Conservation (phyloP, 2,113 vertebrate genomes). For the Sturnira hondurensis region DNA sequence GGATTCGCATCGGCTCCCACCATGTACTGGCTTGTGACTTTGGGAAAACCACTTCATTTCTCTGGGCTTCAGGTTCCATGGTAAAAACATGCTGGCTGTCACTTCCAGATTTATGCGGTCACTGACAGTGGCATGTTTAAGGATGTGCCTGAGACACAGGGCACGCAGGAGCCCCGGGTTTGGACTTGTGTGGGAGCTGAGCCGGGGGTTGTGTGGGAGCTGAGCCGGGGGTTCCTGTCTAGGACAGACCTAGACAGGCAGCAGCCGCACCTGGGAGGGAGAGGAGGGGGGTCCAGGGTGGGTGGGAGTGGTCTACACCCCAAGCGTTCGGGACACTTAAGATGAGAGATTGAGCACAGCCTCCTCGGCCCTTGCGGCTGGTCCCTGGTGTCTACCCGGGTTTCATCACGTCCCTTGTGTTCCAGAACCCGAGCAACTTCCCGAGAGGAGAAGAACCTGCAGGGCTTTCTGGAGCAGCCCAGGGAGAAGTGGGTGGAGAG, state of each 20-base stretch:
- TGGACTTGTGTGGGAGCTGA: neutral
- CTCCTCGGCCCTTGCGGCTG: neutral
- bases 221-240: neutral
- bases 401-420: neutral
- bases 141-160: neutral
- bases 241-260: neutral
- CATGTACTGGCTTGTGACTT: neutral
- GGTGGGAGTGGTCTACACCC: neutral
- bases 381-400: neutral
- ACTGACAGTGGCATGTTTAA: neutral
- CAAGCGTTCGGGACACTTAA: accelerated
- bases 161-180: neutral
- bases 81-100: neutral
- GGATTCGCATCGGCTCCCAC: no score
- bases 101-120: neutral
- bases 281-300: accelerated
- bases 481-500: slow-evolving; percentile 97
- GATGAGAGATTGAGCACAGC: accelerated
- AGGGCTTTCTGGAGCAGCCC: slow-evolving; percentile 96
- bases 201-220: neutral
- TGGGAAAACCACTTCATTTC: neutral
- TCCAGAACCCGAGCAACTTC: slow-evolving; percentile 95
- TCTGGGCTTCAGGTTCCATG: neutral
- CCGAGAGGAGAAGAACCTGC: slow-evolving; percentile 96
- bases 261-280: no score